Percentiles rank a stretch among this genome's conserved stretches.
Conservation (phyloP, 1,140 invertebrate species). For the Potamilus streckersoni region DNA sequence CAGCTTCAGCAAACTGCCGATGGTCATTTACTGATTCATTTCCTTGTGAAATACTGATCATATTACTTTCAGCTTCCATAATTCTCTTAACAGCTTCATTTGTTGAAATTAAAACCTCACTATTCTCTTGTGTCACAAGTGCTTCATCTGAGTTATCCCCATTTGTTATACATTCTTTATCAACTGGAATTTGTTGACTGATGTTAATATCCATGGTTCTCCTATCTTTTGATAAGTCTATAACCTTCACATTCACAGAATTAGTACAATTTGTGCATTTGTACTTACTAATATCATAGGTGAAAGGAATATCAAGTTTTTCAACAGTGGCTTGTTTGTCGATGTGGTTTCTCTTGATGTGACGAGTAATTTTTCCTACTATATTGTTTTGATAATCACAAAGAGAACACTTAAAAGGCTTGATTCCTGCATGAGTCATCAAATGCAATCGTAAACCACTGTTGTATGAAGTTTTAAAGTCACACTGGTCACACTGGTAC, state of each 20-base stretch:
- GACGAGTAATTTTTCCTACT: constrained; percentile 12
- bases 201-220: too few species aligned
- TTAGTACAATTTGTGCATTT: constrained; percentile 11
- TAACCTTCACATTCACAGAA: constrained; percentile 19
- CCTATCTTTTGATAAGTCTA: constrained; percentile 17
- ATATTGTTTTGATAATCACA: constrained; percentile 16
- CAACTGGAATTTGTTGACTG: too few species aligned
- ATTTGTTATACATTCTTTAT: too few species aligned
- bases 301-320: constrained; percentile 21
- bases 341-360: constrained; percentile 10
- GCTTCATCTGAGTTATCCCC: too few species aligned
- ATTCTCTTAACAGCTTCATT: too few species aligned
- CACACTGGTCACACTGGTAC: constrained; percentile 30
- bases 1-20: too few species aligned
- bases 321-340: constrained; percentile 4
- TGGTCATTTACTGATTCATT: too few species aligned
- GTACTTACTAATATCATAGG: constrained; percentile 23
- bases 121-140: too few species aligned
- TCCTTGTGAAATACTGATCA: too few species aligned
- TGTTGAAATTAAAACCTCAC: too few species aligned
- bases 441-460: constrained; percentile 23
- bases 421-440: constrained; percentile 25
- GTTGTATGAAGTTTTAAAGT: constrained; percentile 16
- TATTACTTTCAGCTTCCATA: too few species aligned
- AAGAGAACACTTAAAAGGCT: constrained; percentile 19